Base-by-base conservation (phyloP, 2,797 vertebrate genomes). In the Onychomys torridus region DNA sequence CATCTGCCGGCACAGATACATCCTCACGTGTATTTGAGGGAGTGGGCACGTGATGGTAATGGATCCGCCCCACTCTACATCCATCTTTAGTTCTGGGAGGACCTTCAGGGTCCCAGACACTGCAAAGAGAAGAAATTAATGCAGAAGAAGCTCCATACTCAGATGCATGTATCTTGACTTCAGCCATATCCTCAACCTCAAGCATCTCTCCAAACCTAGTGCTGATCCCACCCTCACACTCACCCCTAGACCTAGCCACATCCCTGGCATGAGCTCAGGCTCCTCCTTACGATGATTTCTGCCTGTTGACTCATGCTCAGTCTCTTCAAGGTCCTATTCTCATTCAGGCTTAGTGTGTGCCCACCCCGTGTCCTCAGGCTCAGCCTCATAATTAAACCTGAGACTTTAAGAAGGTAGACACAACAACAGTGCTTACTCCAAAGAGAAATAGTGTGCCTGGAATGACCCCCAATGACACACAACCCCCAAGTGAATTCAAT, bases 1-100 rank as follows among this genome's bases (percentile, higher is more conserved):
- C 13, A n/a, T 43, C 63, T 93, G 55, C 43, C 94, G 97, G 89
- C 98, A 98, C 83, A 98, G 81, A 21, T 97, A 98, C 0, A 95
- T 6, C 79, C 97, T 95, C 25, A 1, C 0, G 0, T 1, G 0
- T 0, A 0, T 19, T 27, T 67, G 6, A 81, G 84, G 77, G 65
- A 95, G 83, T 0, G 97, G 97, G 23, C 97, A 98, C 52, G 25
- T 0, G 5, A 98, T 93, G 79, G 2, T 52, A 40, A 97, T 1
- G 2, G 96, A 97, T 82, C 94, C 94, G 0, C 97, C 98, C 71
- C 81, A 55, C 10, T 46, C 40, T 25, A 86, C 97, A 21, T 95
- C 79, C 96, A 98, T 37, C 16, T 81, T 75, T 55, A 96, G 63
- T 95, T 96, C 95, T 13, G 93, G 93, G n/a, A 96, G 65, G 19